Evolutionary conservation across 2,113 vertebrate genomes (phyloP), one percentile per base, ranked within the genome.

Genomic region (Melanerpes formicivorus): DNA sequence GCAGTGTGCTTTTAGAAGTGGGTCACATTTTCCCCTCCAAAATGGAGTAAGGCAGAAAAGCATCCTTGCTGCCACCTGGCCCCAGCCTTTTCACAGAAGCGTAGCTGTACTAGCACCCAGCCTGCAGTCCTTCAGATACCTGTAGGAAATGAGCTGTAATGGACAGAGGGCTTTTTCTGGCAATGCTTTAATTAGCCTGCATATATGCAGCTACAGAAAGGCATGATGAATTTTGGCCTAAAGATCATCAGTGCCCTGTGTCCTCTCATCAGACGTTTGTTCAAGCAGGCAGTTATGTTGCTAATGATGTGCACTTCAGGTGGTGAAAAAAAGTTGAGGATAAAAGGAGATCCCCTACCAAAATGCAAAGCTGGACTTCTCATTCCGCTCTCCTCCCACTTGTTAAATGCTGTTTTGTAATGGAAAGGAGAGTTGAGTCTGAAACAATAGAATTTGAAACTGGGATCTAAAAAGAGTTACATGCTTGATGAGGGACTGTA

Each of bases 341-440:
- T 25, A n/a, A 76, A 90, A 50, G 29, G 19, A 75, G 30, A 65
- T 87, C 37, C 84, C 37, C 76, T 63, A 27, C 23, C 21, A 79
- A 67, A 88, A 87, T 55, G 78, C 64, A 81, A 92, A 84, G 59
- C 64, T 89, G 81, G 56, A 80, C 78, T 66, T 94, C 46, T 84
- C 67, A 55, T 40, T 80, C 63, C 19, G 82, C 37, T 44, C 55
- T 87, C 46, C 71, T 93, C 55, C 44, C 34, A 25, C 52, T 77
- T 86, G n/a, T 60, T 77, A 82, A 79, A 32, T 50, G 32, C 59
- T 84, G 42, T 56, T 14, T 1, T 63, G 9, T n/a, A 87, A 63
- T 22, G n/a, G 81, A 74, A 94, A 79, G 78, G 81, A 58, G 67
- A 79, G 11, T 66, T 87, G 62, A 19, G 59, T 78, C 76, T 90